Percentiles rank a stretch among this genome's conserved stretches.
phyloP scores from a whole-genome alignment of 1,140 invertebrate genomes.

The Orchestia grillus region DNA sequence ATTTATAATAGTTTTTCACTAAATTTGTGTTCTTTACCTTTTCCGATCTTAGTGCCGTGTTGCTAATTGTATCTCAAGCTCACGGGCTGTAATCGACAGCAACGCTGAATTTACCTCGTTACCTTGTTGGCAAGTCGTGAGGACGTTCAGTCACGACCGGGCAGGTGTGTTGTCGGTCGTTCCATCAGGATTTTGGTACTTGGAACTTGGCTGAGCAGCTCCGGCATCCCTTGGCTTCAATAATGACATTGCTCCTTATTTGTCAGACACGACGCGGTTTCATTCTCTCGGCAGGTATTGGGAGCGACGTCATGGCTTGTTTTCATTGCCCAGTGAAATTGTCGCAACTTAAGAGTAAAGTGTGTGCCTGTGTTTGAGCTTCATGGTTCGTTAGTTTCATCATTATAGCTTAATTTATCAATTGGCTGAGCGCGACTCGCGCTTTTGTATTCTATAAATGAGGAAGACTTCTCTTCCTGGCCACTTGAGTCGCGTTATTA shows the following conservation, averaged over 20 bases:
- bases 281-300: background rate
- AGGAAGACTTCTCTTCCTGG: too few relatives aligned
- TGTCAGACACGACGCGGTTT: background rate
- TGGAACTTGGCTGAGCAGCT: background rate
- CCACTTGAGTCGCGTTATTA: too few relatives aligned
- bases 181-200: background rate
- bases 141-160: background rate
- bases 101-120: background rate
- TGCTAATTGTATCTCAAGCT: background rate
- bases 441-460: background rate
- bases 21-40: background rate
- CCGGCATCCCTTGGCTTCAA: background rate
- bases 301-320: background rate
- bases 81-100: background rate
- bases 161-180: background rate
- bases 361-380: background rate
- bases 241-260: constrained; percentile 25
- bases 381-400: background rate
- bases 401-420: background rate
- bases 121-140: background rate
- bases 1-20: background rate
- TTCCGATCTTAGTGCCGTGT: background rate
- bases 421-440: background rate
- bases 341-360: background rate
- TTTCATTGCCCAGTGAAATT: background rate